Base-by-base conservation (phyloP, 2,797 vertebrate species). In the Pangasius sanitwongsei region DNA sequence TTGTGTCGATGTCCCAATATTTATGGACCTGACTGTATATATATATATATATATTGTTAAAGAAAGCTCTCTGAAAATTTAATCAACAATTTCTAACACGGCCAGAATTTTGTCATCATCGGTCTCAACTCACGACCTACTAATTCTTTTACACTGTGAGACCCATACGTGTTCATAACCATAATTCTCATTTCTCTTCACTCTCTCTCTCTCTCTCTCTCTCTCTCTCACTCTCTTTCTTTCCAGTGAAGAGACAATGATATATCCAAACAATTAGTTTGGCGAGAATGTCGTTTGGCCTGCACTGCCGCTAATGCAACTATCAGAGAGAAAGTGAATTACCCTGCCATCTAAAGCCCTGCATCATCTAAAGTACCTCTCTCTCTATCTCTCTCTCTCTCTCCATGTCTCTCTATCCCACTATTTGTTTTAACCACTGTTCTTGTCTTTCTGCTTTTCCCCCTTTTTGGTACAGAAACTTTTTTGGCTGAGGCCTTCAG, bases 261-360 rank as follows among this genome's bases (percentile, higher is more conserved):
- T 80, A 55, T 23, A 80, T 80, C n/a, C 80, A 89, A 89, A 92
- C 90, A 92, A 91, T 91, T 91, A 92, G 84, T 41, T 57, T 77
- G 55, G 28, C 57, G 82, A 85, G 86, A 86, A 90, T 85, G 87
- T 80, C 86, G 78, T 91, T 92, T 90, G 86, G 70, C 85, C 86
- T 48, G 72, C 82, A 59, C 31, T 85, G 74, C 72, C 84, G 83
- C 85, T 89, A 91, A 89, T 84, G 85, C 80, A 88, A 57, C 87
- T 87, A 88, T 90, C 89, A 86, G 89, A 90, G 86, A 82, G 83
- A 91, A 89, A 86, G 83, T 75, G 87, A 92, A 92, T 90, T 88
- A 83, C 83, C 86, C 87, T 75, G 50, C 78, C 25, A 89, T 87
- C 86, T 41, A 80, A 12, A 84, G 41, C 57, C 41, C 78, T 41